Base-by-base conservation (phyloP, 1,140 invertebrate species). In the Andrena cerasifolii region DNA sequence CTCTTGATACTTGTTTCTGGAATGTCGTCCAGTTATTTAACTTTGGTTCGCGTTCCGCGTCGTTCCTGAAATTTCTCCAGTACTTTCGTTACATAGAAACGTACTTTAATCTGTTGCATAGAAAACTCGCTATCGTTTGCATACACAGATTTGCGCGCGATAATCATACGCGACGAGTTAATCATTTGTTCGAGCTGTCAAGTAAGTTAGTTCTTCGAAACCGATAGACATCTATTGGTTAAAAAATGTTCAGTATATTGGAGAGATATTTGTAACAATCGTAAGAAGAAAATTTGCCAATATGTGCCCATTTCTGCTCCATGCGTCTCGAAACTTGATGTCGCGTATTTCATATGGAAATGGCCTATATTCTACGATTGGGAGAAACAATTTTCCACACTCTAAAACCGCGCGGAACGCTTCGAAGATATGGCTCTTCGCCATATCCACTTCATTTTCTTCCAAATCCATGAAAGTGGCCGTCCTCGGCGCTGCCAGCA, bases 381-480 rank as follows among this genome's bases (percentile, higher is more conserved):
- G n/a, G 6, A 18, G 26, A 16, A 43, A 36, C 14, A 0, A 21
- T 43, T 21, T 14, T 16, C 5, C 2, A 10, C 18, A 61, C 33
- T 3, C 0, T 53, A 24, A 5, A 18, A 43, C 24, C 5, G 16
- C 21, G 7, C 6, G n/a, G 12, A n/a, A 3, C 26, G 14, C 2
- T 63, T 28, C 18, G 16, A n/a, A n/a, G 12, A 40, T 36, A 54
- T 26, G 49, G 3, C n/a, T 3, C 3, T 21, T 47, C n/a, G 4
- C 4, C 1, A 33, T 18, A 54, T 58, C 7, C 8, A 61, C 58
- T 28, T 2, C 7, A 3, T 65, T 79, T 36, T 70, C 36, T 18
- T 87, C 79, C 3, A 87, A 86, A 75, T 81, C 84, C 0, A 86
- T 91, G 86, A 91, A 91, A 85, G 83, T 91, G 28, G 83, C 90